Base-by-base conservation (phyloP, 2,797 vertebrate species). In the Amblyraja radiata region DNA sequence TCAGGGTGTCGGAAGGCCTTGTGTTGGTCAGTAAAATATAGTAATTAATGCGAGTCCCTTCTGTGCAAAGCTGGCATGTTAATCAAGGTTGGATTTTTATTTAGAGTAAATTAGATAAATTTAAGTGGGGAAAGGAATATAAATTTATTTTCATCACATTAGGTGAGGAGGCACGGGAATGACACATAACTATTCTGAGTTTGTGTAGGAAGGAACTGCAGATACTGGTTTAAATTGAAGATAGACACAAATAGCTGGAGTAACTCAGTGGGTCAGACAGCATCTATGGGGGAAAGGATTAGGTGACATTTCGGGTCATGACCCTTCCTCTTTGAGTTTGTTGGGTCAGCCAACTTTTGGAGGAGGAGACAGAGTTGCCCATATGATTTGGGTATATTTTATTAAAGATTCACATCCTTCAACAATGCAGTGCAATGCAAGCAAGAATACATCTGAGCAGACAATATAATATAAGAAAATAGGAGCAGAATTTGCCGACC, bases 1-100 rank as follows among this genome's bases (percentile, higher is more conserved):
- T 74, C 98, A 99, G 96, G 98, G 97, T 93, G 90, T 96, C 36
- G 98, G 98, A 73, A 96, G 97, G 28, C 97, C 98, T 13, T 99
- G 99, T 93, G 21, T 98, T 25, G 99, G 99, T 99, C 97, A 93
- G 98, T 97, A 86, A 74, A 36, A 74, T 36, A 84, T 39, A 36
- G 46, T 68, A 68, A n/a, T 63, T 76, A 93, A 18, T 61, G 54
- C 3, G 28, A 68, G 32, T 92, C 54, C 58, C 39, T 78, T 54
- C 81, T 80, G 39, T 77, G 54, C 28, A 25, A 76, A 16, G 71
- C 21, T 76, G 68, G 39, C 9, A 73, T 91, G 18, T 25, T 46
- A 54, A 54, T 54, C 46, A 21, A 46, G 39, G 7, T 54, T 13
- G 4, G 39, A 74, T 39, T 28, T 14, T 11, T 13, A 10, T 63